phyloP scores from a whole-genome alignment of 2,888 invertebrate species.

The Epinotia brunnichana region DNA sequence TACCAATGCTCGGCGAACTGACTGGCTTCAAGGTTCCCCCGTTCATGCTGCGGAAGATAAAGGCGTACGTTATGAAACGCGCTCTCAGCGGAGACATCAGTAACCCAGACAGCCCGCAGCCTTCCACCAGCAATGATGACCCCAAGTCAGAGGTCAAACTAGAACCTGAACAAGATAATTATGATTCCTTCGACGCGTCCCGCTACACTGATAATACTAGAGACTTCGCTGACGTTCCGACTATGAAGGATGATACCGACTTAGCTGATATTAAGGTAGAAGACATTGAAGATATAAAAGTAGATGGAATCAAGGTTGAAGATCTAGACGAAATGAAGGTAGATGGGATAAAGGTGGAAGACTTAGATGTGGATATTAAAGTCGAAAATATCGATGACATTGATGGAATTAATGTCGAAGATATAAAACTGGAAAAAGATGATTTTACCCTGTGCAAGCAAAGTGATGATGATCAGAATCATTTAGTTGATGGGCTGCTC shows the following conservation, averaged over 20 bases:
- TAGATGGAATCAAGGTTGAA: conserved; percentile 74
- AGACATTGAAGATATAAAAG: conserved; percentile 79
- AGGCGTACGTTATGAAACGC: conserved; percentile 83
- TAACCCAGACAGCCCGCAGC: conserved; percentile 72
- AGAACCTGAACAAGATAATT: conserved; percentile 68
- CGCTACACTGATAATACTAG: conserved; percentile 72
- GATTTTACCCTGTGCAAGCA: conserved; percentile 74
- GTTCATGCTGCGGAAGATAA: conserved; percentile 90
- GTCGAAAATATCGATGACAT: conserved; percentile 74
- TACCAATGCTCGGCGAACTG: conserved; percentile 86
- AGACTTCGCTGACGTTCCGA: conserved; percentile 71
- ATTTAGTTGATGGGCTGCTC: conserved; percentile 75
- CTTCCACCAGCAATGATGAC: conserved; percentile 70
- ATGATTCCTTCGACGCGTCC: conserved; percentile 73
- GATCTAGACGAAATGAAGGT: conserved; percentile 75
- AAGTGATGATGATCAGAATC: conserved; percentile 67
- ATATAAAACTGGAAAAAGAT: conserved; percentile 75
- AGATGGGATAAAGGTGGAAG: conserved; percentile 75
- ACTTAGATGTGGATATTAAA: conserved; percentile 72
- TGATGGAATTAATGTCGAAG: conserved; percentile 73
- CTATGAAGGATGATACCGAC: conserved; percentile 73
- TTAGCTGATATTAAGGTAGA: conserved; percentile 79
- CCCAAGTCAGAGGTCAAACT: conserved; percentile 72
- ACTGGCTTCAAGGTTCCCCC: conserved; percentile 90
- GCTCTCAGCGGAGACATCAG: conserved; percentile 65